Evolutionary conservation across 2,888 invertebrate genomes (phyloP).

Genomic region (Calameuta idolon): DNA sequence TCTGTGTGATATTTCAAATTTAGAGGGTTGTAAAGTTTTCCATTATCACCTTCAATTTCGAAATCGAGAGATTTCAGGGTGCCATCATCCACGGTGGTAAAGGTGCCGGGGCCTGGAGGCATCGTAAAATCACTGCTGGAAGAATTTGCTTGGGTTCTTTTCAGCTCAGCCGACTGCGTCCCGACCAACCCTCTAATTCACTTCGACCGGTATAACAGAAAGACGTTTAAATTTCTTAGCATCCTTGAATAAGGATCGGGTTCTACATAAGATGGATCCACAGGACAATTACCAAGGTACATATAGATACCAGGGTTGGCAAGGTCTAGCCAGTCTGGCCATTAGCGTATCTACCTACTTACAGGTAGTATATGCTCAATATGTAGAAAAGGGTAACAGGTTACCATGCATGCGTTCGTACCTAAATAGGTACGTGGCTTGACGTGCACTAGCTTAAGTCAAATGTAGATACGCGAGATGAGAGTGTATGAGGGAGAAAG

Average conservation of each 20-base stretch:
- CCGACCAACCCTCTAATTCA: neutral
- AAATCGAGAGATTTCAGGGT: neutral
- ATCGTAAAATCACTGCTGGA: neutral
- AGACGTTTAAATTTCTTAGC: neutral
- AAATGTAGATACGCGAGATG: conserved; percentile 3
- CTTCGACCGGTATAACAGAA: neutral
- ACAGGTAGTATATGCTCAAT: no score
- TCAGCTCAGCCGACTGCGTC: neutral
- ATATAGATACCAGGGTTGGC: neutral
- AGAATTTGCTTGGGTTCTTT: neutral
- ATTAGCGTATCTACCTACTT: no score
- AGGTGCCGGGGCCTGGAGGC: neutral
- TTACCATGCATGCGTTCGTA: no score
- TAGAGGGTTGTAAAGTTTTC: neutral
- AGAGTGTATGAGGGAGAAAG: neutral
- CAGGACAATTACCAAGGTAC: neutral
- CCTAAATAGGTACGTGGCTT: no score
- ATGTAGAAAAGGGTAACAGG: no score
- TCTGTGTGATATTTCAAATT: neutral
- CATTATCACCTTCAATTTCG: neutral
- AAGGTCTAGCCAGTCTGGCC: no score
- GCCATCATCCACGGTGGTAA: neutral
- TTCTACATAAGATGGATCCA: neutral
- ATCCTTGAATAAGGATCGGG: neutral
- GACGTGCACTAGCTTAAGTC: no score